Conservation (phyloP, 1,140 invertebrate species). For the Pachypeltis micranthus region DNA sequence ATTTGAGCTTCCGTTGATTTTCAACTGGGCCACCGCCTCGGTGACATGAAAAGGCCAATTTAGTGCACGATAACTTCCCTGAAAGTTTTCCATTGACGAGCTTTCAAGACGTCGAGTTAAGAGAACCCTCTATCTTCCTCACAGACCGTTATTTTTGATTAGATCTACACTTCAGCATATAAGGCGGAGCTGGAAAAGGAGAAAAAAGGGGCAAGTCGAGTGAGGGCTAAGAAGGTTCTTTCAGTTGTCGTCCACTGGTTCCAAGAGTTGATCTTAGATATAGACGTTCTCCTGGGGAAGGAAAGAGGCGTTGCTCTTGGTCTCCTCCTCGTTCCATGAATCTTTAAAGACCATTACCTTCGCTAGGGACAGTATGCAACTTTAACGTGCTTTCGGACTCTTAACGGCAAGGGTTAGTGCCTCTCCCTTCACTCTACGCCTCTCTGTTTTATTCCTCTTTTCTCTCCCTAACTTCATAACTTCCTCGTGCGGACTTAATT, state of each 20-base stretch:
- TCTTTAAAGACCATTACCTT: conserved; percentile 8
- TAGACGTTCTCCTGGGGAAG: background rate
- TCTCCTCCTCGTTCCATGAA: background rate
- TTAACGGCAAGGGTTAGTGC: conserved; percentile 1
- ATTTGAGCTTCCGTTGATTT: too few relatives aligned
- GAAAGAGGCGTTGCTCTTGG: background rate
- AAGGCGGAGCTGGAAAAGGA: too few relatives aligned
- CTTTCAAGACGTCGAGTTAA: too few relatives aligned
- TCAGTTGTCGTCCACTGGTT: background rate
- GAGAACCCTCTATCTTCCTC: too few relatives aligned
- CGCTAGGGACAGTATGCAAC: background rate
- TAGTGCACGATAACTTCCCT: too few relatives aligned
- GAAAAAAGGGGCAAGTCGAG: too few relatives aligned
- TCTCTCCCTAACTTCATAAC: background rate
- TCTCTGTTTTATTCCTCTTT: background rate
- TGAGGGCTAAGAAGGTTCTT: background rate
- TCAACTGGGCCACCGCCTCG: too few relatives aligned
- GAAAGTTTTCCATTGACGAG: too few relatives aligned
- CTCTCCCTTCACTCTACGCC: background rate
- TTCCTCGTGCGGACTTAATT: background rate
- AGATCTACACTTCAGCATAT: too few relatives aligned
- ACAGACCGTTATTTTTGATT: too few relatives aligned
- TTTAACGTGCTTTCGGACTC: conserved; percentile 7
- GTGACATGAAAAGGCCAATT: too few relatives aligned
- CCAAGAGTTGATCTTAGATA: conserved; percentile 5